Base-by-base conservation (phyloP, 64 coral and sea anemone genomes). In the Actinia equina region DNA sequence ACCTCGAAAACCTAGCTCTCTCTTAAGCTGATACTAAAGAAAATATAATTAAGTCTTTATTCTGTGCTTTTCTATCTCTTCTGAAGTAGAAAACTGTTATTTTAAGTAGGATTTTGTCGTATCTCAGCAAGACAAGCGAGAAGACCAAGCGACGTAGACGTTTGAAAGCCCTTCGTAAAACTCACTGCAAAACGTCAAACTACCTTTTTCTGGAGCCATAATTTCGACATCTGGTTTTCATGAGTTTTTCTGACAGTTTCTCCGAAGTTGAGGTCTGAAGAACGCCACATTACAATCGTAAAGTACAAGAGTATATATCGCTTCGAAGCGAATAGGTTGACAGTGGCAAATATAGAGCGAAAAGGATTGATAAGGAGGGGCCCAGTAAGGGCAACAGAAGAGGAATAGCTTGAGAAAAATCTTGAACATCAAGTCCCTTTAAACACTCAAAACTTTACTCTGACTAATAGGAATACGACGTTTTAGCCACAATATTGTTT, bases 171-270 rank as follows among this genome's bases (percentile, higher is more conserved):
- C 6, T 57, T 52, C 53, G 22, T n/a, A 49, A 1, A 52, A 82
- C 37, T 11, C 45, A 18, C 69, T 74, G 26, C 69, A 82, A 52
- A n/a, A 11, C 14, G 16, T 18, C 17, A 42, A 58, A 44, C 41
- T 87, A 87, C 90, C 90, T 82, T 87, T 86, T 76, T 74, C 78
- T 92, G 6, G 84, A 83, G 58, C 77, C 90, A 92, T 92, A 82
- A 76, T 58, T 92, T 76, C 90, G 85, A 92, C 85, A 82, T 26
- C 83, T 82, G 37, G 90, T 92, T 92, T 92, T 92, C 90, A 92
- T 92, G 76, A 87, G 85, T 87, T 63, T 92, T 92, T 57, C 13
- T 37, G 76, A 41, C 63, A 59, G 44, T 87, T 56, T 62, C 27
- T 1, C 16, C 59, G 71, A 80, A 57, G 23, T 55, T 70, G 17